Base-by-base conservation (phyloP, 1,140 invertebrate genomes). In the Aphelinus atriplicis region DNA sequence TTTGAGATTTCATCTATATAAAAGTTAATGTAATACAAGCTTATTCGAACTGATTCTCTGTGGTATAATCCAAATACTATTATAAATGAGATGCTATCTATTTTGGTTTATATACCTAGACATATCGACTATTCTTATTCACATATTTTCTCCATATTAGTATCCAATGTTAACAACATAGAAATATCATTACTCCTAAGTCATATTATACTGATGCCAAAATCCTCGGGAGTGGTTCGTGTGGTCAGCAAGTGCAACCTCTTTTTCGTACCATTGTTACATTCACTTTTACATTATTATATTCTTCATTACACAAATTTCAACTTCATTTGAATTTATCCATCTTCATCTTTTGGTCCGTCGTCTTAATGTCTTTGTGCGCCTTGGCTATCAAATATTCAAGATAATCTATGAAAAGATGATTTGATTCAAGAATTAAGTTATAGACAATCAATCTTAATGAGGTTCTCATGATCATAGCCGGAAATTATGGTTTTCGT, bases 1-100 rank as follows among this genome's bases (percentile, higher is more conserved):
- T 72, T 72, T 58, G 43, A 50, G 26, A 46, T 66, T 61, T 46
- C 50, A 73, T 62, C 64, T 68, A n/a, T 74, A 68, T 65, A 74
- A 46, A 68, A 73, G 7, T 62, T 60, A 10, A 60, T 10, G 47
- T 68, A 68, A 42, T 63, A 68, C 9, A 74, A 50, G 26, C 6
- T 69, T 47, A 57, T 74, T 69, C 51, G 58, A 74, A 75, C 61
- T 57, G 67, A 75, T 63, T 69, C 60, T 46, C 50, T 7, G 53
- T 48, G 26, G 51, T 47, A 26, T 26, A 26, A 26, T 26, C 48
- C 48, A 43, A 58, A 50, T 50, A 3, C 9, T 57, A 66, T 48
- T 9, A 62, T 26, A 26, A 26, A 61, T 51, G 51, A 43, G 26
- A 53, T 68, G 2, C 7, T 51, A 51, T 58, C 9, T 70, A 43